Base-by-base conservation (phyloP, 2,797 vertebrate species). In the Gobionotothen gibberifrons region DNA sequence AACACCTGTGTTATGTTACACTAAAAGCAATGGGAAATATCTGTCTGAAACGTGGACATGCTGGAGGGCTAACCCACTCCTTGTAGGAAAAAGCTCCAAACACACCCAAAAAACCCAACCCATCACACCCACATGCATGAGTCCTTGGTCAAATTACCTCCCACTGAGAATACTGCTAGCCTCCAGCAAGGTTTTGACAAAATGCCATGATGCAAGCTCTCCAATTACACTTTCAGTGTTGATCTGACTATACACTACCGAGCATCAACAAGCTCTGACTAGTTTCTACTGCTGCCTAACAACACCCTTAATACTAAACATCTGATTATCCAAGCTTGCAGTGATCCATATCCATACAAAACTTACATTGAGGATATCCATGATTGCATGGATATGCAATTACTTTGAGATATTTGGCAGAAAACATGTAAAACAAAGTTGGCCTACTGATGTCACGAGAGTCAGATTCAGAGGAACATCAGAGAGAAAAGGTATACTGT, bases 61-160 rank as follows among this genome's bases (percentile, higher is more conserved):
- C 73, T 58, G 40, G 48, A 77, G 75, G 72, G 69, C 68, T 82
- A 85, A 84, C 16, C 49, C 53, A 69, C 57, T 75, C 66, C 56
- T 53, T 59, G 40, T 21, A 61, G 22, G 66, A 75, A 55, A 26
- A 84, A 69, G 42, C 60, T 40, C 9, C 22, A 13, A 42, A 72
- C 67, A 64, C 81, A 69, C 77, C 72, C 6, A 1, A 22, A 71
- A 74, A 79, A 55, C 14, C 36, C 29, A 72, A 71, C 71, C 72
- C 75, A 65, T 69, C 52, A 47, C 69, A 75, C 68, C 52, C 57
- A 69, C 26, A 3, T 66, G 59, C 64, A 84, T n/a, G 6, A 59
- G 57, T 49, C 72, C 26, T 74, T 19, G 12, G 26, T 86, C 73
- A 78, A 76, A 85, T 78, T 57, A 83, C 64, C 71, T 70, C 76